A percentile compares a stretch with the other conserved stretches of the same genome.
phyloP scores from a whole-genome alignment of 2,888 invertebrate species.

The Capitulum mitella region DNA sequence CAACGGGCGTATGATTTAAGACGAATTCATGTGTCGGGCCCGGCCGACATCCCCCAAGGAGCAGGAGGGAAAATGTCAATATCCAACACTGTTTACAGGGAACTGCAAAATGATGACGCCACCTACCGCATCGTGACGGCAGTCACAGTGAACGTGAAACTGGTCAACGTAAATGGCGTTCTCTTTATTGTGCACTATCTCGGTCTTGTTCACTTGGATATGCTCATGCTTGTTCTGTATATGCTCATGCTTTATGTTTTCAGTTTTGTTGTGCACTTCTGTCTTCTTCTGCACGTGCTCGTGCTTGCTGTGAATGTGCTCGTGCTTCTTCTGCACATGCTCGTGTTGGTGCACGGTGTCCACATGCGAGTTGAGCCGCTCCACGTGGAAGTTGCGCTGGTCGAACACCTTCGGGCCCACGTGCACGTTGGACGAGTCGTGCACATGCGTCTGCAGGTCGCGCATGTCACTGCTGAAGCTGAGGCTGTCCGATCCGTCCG shows the following conservation, averaged over 20 bases:
- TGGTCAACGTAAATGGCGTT: slow-evolving; percentile 27
- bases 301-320: slow-evolving; percentile 27
- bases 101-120: too few species aligned
- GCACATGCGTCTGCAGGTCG: background rate
- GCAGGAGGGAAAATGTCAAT: too few species aligned
- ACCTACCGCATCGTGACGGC: slow-evolving; percentile 30
- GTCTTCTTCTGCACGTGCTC: slow-evolving; percentile 27
- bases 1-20: too few species aligned
- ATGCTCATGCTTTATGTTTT: slow-evolving; percentile 31
- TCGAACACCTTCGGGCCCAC: slow-evolving; percentile 29
- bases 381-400: slow-evolving; percentile 28
- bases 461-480: slow-evolving; percentile 15
- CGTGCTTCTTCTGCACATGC: slow-evolving; percentile 29
- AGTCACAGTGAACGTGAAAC: slow-evolving; percentile 20
- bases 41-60: too few species aligned
- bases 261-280: slow-evolving; percentile 30
- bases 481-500: background rate
- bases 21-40: too few species aligned
- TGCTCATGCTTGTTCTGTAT: slow-evolving; percentile 32
- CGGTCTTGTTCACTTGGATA: slow-evolving; percentile 30
- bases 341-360: slow-evolving; percentile 30
- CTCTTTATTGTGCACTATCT: slow-evolving; percentile 28
- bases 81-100: too few species aligned
- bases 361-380: slow-evolving; percentile 27
- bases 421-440: slow-evolving; percentile 25